These are phyloP conservation scores for Pollachius pollachius DNA, from an alignment of 2,113 vertebrate genomes.

Conservation along the genomic window DNA sequence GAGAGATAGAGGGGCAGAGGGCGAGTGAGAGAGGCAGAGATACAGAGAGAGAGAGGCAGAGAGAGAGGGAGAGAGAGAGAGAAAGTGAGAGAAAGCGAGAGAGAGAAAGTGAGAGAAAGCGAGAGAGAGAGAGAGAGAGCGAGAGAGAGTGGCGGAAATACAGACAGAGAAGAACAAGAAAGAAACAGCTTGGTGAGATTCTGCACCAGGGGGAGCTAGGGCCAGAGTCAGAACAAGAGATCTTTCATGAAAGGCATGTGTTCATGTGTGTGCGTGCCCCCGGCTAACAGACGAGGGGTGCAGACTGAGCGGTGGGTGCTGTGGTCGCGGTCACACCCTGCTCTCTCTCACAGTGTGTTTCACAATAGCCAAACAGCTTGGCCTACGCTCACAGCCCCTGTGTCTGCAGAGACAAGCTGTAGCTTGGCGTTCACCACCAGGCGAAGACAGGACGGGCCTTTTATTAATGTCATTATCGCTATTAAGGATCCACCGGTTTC, in stretches of 20 bases:
- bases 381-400: conserved; percentile 39
- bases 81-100: no score
- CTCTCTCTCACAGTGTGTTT: conserved; percentile 28
- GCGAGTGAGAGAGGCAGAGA: no score
- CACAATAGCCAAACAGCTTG: conserved; percentile 38
- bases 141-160: no score
- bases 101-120: background rate
- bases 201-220: conserved; percentile 29
- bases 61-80: no score
- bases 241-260: conserved; percentile 55
- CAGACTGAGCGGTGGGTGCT: conserved; percentile 36
- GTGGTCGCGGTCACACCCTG: conserved; percentile 36
- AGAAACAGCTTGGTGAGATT: conserved; percentile 30
- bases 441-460: conserved; percentile 27
- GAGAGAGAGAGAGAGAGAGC: background rate
- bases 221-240: conserved; percentile 14
- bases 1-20: no score
- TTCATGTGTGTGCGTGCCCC: conserved; percentile 30
- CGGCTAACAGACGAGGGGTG: conserved; percentile 49
- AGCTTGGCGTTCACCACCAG: conserved; percentile 1
- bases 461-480: conserved; percentile 34
- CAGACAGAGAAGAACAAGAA: background rate
- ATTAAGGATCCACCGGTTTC: conserved; percentile 22
- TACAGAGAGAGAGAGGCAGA: no score
- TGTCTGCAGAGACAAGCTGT: conserved; percentile 40